These are phyloP conservation scores for Chanos chanos DNA, from an alignment of 2,797 vertebrate genomes.

Conservation along the genomic window DNA sequence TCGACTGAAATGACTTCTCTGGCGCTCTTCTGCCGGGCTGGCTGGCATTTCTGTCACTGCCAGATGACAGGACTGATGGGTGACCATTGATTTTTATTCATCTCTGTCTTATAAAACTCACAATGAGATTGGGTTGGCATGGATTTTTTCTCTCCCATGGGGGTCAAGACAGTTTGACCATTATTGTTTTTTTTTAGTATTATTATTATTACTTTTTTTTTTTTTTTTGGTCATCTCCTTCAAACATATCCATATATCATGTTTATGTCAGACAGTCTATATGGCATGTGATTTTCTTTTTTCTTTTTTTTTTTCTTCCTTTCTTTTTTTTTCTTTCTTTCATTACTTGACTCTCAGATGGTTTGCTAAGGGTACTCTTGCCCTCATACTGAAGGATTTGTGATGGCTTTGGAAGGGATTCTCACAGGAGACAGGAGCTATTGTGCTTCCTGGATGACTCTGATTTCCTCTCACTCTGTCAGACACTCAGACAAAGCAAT, in stretches of 20 bases:
- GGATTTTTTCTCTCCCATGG: slow-evolving; percentile 65
- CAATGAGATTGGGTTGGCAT: slow-evolving; percentile 69
- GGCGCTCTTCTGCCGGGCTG: slow-evolving; percentile 31
- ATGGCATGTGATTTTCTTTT: slow-evolving; percentile 36
- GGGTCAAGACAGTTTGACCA: slow-evolving; percentile 65
- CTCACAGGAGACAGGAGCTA: too few species aligned
- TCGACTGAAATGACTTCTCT: too few species aligned
- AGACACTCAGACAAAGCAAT: too few species aligned
- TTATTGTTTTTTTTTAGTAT: slow-evolving; percentile 73
- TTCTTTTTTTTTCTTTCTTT: too few species aligned
- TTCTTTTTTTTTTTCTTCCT: slow-evolving; percentile 36
- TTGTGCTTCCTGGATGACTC: too few species aligned
- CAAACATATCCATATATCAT: slow-evolving; percentile 62
- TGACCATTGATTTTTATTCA: slow-evolving; percentile 71
- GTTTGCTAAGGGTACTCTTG: too few species aligned
- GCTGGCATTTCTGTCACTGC: slow-evolving; percentile 46
- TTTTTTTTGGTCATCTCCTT: not conserved
- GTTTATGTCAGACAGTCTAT: slow-evolving; percentile 54
- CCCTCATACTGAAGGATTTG: too few species aligned
- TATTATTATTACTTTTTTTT: slow-evolving; percentile 71
- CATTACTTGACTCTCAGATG: too few species aligned
- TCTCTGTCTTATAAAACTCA: slow-evolving; percentile 61
- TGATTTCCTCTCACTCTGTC: too few species aligned
- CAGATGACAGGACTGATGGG: slow-evolving; percentile 61
- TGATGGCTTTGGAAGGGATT: too few species aligned